Evolutionary conservation across 2,113 vertebrate species (phyloP), one percentile per base, ranked within the genome.

Genomic region (Entomyzon cyanotis): DNA sequence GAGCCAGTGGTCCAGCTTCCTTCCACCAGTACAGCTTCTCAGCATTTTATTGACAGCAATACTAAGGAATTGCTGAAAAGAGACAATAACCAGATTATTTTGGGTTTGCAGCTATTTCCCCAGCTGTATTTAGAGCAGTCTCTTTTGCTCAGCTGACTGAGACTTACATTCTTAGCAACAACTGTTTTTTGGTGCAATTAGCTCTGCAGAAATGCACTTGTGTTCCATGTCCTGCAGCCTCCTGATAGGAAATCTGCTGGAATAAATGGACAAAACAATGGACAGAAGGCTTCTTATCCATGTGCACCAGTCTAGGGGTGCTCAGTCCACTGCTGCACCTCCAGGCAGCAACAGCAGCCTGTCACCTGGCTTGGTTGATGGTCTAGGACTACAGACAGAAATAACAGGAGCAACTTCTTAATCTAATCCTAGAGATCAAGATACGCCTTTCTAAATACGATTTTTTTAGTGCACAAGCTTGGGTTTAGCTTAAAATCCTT

Each of bases 391-490:
- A 83, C 44, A 50, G 49, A 11, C 33, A 59, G 79, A 92, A 88
- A 67, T 47, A 89, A 65, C 17, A 35, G 65, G 28, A 75, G 35
- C 33, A 64, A 8, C 42, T 76, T 49, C 58, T 55, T 53, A 27
- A 47, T 77, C 55, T 88, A 47, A 80, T 74, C 16, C 35, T 88
- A 35, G 31, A 63, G 53, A 80, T 70, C 63, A 81, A 70, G 60
- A 52, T 44, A 68, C 15, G 73, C 82, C 79, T 97, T 96, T 63
- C n/a, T 71, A 46, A 88, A 59, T 84, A 47, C 4, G 0, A 0
- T 52, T 84, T 86, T 86, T 63, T 75, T 96, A 33, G 89, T 78
- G 73, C 64, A 92, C 52, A 63, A 78, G 47, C 52, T 92, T 89
- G 79, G 24, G 41, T 88, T 77, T 86, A 90, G 13, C 64, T 90